These are phyloP conservation scores for Eulemur rufifrons DNA, from an alignment of 2,113 vertebrate species.

Conservation along the genomic window DNA sequence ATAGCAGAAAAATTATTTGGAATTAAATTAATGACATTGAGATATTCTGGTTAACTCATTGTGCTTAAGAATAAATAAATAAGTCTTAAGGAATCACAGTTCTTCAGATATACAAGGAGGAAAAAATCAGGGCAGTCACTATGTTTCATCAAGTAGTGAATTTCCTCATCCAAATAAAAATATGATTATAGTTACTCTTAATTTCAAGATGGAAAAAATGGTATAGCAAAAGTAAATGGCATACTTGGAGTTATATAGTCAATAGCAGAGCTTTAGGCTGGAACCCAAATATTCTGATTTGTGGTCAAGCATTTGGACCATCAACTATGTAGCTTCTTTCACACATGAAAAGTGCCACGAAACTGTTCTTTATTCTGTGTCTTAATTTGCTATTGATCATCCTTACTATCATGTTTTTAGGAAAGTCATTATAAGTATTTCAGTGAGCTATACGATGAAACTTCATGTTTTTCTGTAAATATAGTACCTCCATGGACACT, in stretches of 20 bases:
- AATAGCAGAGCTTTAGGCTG: not conserved
- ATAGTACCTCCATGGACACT: not conserved
- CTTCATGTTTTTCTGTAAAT: not conserved
- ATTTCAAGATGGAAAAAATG: slow-evolving; percentile 18
- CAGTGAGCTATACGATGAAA: not conserved
- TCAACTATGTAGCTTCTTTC: not conserved
- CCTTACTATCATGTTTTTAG: not conserved
- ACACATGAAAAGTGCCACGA: not conserved
- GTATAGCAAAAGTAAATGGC: not conserved
- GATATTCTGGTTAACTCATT: not conserved
- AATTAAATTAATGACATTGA: slow-evolving; percentile 12
- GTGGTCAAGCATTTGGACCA: not conserved
- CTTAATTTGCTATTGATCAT: not conserved
- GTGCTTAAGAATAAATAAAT: not conserved
- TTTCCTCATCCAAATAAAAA: not conserved
- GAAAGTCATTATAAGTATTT: not conserved
- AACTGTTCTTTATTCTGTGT: not conserved
- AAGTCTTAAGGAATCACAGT: not conserved
- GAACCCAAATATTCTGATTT: not conserved
- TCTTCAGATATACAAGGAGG: not conserved
- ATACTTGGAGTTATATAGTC: not conserved
- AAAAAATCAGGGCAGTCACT: not conserved
- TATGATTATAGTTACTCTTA: not conserved
- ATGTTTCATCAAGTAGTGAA: not conserved
- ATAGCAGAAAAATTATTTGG: not conserved